Evolutionary conservation across 1,140 invertebrate genomes (phyloP), one percentile per base, ranked within the genome.

Genomic region (Maniola jurtina): DNA sequence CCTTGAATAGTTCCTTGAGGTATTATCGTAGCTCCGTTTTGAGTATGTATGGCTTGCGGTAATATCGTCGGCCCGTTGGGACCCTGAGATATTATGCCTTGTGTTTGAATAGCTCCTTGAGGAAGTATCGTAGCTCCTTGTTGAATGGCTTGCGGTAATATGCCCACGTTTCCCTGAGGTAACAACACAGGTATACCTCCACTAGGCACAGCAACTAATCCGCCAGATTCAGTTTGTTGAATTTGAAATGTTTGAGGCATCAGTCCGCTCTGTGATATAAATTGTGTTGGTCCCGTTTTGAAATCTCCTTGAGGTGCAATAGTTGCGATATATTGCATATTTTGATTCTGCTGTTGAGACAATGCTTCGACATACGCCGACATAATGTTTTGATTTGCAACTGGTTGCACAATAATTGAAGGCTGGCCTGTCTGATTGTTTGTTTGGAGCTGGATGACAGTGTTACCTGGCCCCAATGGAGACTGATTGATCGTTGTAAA

Each of bases 291-390:
- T 11, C 82, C 80, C 25, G 92, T 91, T 72, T 94, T 93, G 63
- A 92, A 93, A 15, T 91, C 73, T 75, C 80, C 72, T 92, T 94
- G 85, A 72, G 93, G 90, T 77, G 93, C 92, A 67, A 95, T 93
- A 7, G 94, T 93, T n/a, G 94, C 92, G 56, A 95, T 93, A 64
- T 95, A 95, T 76, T 95, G 94, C 77, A 95, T 89, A 81, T 93
- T 94, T 75, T 94, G 93, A 63, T 93, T 93, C 33, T 94, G 92
- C 64, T 94, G 93, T 70, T 93, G 93, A 52, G 94, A 94, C 71
- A 94, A 86, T 2, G 94, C 92, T 73, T 95, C 94, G 0, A 95
- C 93, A 84, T 95, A 95, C 4, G 94, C 94, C 3, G 95, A 94
- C 87, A 95, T 92, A 66, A 95, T 92, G 71, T 93, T 94, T 56